Percentiles rank a stretch among this genome's conserved stretches.
Conservation (phyloP, 2,888 invertebrate genomes). For the Clanis bilineata region DNA sequence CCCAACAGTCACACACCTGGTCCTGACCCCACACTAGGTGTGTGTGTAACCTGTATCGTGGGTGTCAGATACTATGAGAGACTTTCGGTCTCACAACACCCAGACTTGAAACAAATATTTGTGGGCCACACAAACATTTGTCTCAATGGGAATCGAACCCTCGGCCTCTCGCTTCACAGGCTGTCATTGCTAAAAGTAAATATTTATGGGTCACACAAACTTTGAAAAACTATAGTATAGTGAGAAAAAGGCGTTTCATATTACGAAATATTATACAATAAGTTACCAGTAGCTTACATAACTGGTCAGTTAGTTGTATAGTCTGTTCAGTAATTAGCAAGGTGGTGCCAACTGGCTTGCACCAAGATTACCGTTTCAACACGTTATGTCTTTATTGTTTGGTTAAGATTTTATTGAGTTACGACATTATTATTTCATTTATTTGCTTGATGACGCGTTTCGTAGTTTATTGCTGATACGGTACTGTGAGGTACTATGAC, state of each 20-base stretch:
- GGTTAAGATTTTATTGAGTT: background rate
- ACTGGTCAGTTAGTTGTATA: background rate
- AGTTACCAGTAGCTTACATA: background rate
- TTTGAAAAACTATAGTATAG: background rate
- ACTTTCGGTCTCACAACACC: too few species aligned
- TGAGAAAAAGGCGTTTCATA: background rate
- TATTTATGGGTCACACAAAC: too few species aligned
- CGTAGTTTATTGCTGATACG: background rate
- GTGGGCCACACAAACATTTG: too few species aligned
- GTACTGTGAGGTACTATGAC: background rate
- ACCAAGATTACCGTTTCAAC: background rate
- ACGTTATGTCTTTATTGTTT: background rate
- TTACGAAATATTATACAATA: background rate
- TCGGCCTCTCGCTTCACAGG: too few species aligned
- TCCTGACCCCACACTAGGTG: too few species aligned
- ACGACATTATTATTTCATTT: conserved; percentile 1
- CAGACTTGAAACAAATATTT: too few species aligned
- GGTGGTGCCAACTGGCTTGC: background rate
- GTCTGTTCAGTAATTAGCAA: conserved; percentile 3
- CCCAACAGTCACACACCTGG: too few species aligned
- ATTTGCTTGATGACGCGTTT: background rate
- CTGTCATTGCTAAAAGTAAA: too few species aligned
- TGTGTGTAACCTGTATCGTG: too few species aligned
- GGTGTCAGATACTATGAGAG: too few species aligned
- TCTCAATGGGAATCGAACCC: too few species aligned